Evolutionary conservation across 2,113 vertebrate genomes (phyloP), one percentile per base, ranked within the genome.

Genomic region (Pluvialis apricaria): DNA sequence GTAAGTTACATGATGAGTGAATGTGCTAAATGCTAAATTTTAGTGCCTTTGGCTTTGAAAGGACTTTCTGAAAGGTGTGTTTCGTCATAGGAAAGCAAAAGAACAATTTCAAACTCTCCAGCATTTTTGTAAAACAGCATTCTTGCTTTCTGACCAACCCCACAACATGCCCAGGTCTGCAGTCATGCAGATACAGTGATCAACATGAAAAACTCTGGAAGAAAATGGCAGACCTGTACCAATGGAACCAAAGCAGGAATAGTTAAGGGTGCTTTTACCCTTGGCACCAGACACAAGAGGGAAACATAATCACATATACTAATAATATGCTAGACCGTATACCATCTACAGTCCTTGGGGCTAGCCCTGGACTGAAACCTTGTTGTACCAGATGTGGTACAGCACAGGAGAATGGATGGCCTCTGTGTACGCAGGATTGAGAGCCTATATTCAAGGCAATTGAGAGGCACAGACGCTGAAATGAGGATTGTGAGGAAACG

Each of bases 391-490:
- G 34, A 10, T n/a, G 26, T 45, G 36, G 36, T 78, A 51, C 24
- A 15, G 75, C 20, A 6, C 3, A 3, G 47, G 14, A 49, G 47
- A 32, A 36, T 0, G 1, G 36, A 24, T 25, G 34, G 10, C 5
- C 44, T 71, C 69, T 71, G 45, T 28, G 49, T 21, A 15, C 22
- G 26, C 26, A 78, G 45, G n/a, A 25, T 21, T 44, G 36, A 2
- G 12, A 68, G 36, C 29, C 32, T 55, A 4, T 52, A 24, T 44
- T 57, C 29, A 45, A 79, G 42, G 22, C 17, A 82, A 29, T 0
- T 19, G 15, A 36, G 36, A 64, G 31, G 36, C 26, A 86, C 42
- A 55, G 31, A 38, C 47, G 31, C 24, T 22, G 52, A 86, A 92
- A 57, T 19, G 47, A 52, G 14, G 34, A 34, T 32, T 11, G 2